Evolutionary conservation across 1,140 invertebrate species (phyloP).

Genomic region (Mercenaria mercenaria): DNA sequence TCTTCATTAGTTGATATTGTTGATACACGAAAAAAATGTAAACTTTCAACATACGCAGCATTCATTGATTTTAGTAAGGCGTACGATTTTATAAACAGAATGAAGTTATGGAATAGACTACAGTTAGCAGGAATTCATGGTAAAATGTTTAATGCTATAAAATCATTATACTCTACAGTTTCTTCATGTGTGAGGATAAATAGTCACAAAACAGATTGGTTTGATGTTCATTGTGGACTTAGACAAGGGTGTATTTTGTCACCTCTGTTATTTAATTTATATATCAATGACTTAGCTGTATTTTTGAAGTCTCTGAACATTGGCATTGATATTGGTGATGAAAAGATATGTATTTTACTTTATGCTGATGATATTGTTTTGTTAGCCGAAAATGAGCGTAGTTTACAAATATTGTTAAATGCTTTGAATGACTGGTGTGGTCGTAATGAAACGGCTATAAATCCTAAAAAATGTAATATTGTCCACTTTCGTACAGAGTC

Average conservation of each 20-base stretch:
- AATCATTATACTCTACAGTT: not conserved
- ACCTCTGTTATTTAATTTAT: conserved; percentile 37
- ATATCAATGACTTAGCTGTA: conserved; percentile 39
- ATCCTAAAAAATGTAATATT: conserved; percentile 9
- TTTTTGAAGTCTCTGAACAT: conserved; percentile 17
- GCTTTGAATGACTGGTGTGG: conserved; percentile 1
- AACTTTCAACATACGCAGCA: not conserved
- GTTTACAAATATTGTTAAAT: not conserved
- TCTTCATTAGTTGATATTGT: conserved; percentile 29
- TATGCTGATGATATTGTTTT: conserved; percentile 46
- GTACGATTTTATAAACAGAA: conserved; percentile 26
- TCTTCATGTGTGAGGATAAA: conserved; percentile 35
- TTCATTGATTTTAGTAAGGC: conserved; percentile 40
- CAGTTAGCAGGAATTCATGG: not conserved
- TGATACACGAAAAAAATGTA: conserved; percentile 47
- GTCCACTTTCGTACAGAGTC: not conserved
- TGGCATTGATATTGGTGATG: conserved; percentile 1
- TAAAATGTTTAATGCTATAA: conserved; percentile 33
- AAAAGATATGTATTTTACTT: conserved; percentile 37
- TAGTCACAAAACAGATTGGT: conserved; percentile 10
- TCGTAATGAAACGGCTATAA: conserved; percentile 24
- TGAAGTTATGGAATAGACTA: conserved; percentile 1
- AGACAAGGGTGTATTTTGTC: conserved; percentile 44
- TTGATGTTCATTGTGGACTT: conserved; percentile 11
- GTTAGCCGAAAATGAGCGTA: not conserved